A percentile compares a stretch with the other conserved stretches of the same genome.
These are phyloP conservation scores for Gallinago media DNA, from an alignment of 2,113 vertebrate genomes.

Conservation along the genomic window DNA sequence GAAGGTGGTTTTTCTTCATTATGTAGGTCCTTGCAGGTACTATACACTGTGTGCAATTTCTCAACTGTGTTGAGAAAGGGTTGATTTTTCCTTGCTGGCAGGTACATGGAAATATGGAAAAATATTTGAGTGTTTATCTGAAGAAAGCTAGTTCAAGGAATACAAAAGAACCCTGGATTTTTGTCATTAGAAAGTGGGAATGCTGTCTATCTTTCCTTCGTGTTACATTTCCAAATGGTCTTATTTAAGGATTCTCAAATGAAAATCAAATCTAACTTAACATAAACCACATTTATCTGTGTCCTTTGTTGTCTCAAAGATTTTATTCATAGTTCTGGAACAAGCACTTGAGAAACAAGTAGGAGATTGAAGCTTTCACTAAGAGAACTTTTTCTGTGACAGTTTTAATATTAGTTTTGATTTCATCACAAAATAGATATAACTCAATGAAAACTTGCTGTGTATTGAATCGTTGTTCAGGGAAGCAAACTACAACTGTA, in stretches of 20 bases:
- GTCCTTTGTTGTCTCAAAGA: background rate
- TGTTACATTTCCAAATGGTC: background rate
- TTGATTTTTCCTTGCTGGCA: background rate
- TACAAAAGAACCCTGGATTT: background rate
- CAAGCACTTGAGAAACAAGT: background rate
- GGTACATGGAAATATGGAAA: background rate
- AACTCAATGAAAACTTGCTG: constrained; percentile 1
- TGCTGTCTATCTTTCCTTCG: background rate
- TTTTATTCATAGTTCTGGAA: background rate
- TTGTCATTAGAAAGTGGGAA: background rate
- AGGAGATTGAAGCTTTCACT: background rate
- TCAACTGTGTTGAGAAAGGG: background rate
- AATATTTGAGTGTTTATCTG: background rate
- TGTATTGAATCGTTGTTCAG: constrained; percentile 23
- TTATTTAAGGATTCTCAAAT: background rate
- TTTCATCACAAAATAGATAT: constrained; percentile 17
- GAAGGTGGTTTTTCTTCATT: background rate
- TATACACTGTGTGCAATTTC: background rate
- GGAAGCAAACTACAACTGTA: background rate
- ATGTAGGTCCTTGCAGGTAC: background rate
- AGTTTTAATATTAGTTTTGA: background rate
- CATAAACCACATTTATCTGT: background rate
- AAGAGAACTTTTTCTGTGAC: background rate
- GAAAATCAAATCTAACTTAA: background rate
- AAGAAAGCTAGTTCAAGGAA: background rate